Evolutionary conservation across 2,797 vertebrate species (phyloP), one percentile per base, ranked within the genome.

Genomic region (Acrossocheilus fasciatus): DNA sequence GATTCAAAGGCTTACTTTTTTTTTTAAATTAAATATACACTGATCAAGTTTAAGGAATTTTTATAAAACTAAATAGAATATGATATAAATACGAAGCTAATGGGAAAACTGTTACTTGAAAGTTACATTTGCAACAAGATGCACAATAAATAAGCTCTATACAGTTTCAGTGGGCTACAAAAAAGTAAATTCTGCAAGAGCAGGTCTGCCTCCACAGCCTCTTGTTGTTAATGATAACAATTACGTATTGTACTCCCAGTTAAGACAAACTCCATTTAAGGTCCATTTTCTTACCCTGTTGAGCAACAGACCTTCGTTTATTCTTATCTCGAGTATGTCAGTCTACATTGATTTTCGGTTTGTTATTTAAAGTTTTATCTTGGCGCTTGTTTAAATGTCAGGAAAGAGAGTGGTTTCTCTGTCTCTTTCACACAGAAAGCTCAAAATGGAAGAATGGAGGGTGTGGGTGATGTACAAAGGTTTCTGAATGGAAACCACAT

Each of bases 401-500:
- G 26, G 47, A 69, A 85, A 57, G 66, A 57, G 66, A 12, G 54
- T 12, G 14, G n/a, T 62, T 26, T 47, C 23, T 75, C 4, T 57
- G 74, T 79, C 18, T 47, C 34, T 59, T 20, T 52, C n/a, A 69
- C 17, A 62, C 79, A 70, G 34, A 41, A 11, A 69, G 39, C 39
- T 59, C n/a, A 79, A 17, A 72, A 79, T 59, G 30, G 41, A 73
- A 72, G 26, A 36, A 45, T 72, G 4, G 23, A 39, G 43, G 15
- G 59, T 77, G 74, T 77, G 26, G 23, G 34, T 4, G 15, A 62
- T 76, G 83, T 66, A n/a, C 84, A 89, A 89, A 85, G 84, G 86
- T 91, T 88, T 86, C 52, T 85, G 45, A 41, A 76, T 39, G 52
- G 78, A 72, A 85, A 78, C 75, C 77, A 9, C 82, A 83, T 86